phyloP scores from a whole-genome alignment of 2,113 vertebrate species.

The Nestor notabilis region DNA sequence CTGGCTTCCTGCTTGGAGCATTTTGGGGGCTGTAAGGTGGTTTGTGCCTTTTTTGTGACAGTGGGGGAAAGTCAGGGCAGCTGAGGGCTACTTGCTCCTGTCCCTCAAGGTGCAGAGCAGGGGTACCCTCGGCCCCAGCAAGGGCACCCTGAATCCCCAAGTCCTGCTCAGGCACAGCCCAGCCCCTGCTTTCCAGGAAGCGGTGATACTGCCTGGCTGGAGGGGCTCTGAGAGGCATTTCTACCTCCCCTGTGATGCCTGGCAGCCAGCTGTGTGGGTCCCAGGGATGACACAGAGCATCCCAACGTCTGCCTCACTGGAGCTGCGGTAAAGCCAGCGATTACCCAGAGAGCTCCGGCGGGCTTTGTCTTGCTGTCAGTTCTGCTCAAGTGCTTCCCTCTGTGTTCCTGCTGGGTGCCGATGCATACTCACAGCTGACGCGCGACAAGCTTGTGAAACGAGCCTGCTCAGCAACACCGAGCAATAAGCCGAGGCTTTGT shows the following conservation, averaged over 20 bases:
- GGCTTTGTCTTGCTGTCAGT: conserved; percentile 28
- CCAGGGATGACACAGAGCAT: not conserved
- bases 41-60: not conserved
- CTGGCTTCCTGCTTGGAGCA: not conserved
- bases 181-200: fast-evolving
- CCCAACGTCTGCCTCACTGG: fast-evolving
- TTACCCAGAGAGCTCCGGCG: not conserved
- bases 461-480: not conserved
- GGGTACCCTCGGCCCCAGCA: not conserved
- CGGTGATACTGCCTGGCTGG: fast-evolving
- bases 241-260: fast-evolving
- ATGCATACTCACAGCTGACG: not conserved
- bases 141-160: not conserved
- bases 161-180: not conserved
- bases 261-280: not conserved
- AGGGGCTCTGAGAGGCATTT: fast-evolving
- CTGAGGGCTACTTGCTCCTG: fast-evolving
- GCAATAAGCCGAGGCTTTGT: not conserved
- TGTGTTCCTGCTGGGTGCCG: not conserved
- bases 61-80: not conserved
- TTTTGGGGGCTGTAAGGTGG: not conserved
- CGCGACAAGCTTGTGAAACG: not conserved
- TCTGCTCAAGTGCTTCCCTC: not conserved
- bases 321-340: not conserved
- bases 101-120: not conserved